Evolutionary conservation across 2,888 invertebrate genomes (phyloP).

Genomic region (Cheilosia vernalis): DNA sequence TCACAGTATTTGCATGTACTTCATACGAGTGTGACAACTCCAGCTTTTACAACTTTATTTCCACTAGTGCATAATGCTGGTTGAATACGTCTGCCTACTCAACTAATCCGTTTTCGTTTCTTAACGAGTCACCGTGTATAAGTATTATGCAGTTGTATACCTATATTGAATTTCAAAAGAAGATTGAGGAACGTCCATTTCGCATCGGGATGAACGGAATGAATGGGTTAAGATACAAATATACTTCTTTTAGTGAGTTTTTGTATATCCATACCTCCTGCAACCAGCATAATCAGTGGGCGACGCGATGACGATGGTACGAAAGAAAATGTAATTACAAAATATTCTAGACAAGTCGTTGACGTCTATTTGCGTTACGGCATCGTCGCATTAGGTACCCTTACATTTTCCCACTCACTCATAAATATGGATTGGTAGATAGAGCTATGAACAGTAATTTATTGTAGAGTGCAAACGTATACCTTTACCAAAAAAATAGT

Average conservation of each 20-base stretch:
- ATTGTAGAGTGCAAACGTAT: conserved; percentile 9
- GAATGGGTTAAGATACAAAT: conserved; percentile 23
- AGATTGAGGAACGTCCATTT: conserved; percentile 35
- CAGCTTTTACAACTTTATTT: conserved; percentile 21
- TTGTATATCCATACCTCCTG: conserved; percentile 15
- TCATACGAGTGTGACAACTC: conserved; percentile 41
- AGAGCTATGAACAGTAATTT: neutral
- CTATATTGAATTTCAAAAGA: conserved; percentile 64
- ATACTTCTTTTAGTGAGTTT: conserved; percentile 18
- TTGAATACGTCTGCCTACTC: neutral
- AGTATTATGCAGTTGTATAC: conserved; percentile 5
- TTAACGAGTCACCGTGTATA: conserved; percentile 12
- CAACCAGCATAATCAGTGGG: conserved; percentile 19
- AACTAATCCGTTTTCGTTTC: conserved; percentile 38
- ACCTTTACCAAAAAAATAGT: neutral
- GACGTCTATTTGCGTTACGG: conserved; percentile 37
- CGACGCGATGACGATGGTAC: neutral
- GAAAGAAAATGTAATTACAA: conserved; percentile 57
- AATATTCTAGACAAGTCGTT: conserved; percentile 55
- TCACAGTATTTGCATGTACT: conserved; percentile 44
- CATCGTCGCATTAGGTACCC: neutral
- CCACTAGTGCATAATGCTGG: conserved; percentile 24
- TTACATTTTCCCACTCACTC: conserved; percentile 11
- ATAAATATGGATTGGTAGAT: neutral
- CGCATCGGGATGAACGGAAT: conserved; percentile 24